These are phyloP conservation scores for Protonibea diacanthus DNA, from an alignment of 2,797 vertebrate genomes.

Conservation along the genomic window DNA sequence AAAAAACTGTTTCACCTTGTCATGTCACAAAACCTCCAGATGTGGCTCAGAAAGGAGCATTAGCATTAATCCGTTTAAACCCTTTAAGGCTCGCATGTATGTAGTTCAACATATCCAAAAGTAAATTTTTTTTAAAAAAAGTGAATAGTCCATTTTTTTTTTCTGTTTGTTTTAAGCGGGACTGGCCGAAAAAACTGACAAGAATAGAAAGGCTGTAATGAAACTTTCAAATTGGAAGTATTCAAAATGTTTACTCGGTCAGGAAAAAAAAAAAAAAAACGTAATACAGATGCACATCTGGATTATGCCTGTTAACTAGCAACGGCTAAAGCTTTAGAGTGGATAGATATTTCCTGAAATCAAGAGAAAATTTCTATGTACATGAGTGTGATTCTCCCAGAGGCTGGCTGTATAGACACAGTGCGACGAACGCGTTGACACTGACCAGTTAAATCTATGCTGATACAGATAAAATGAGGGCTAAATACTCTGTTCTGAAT, in stretches of 20 bases:
- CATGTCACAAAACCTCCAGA: slow-evolving; percentile 17
- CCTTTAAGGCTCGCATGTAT: not conserved
- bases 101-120: not conserved
- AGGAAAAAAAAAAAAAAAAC: slow-evolving; percentile 25
- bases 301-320: slow-evolving; percentile 28
- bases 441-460: slow-evolving; percentile 6
- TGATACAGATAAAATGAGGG: slow-evolving; percentile 17
- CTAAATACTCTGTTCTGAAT: slow-evolving; percentile 26
- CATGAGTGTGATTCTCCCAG: slow-evolving; percentile 18
- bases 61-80: not conserved
- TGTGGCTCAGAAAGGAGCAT: slow-evolving; percentile 13
- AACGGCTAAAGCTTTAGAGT: slow-evolving; percentile 29
- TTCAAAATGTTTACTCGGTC: slow-evolving; percentile 24
- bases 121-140: not conserved
- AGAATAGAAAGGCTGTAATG: slow-evolving; percentile 22
- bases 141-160: not conserved
- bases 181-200: slow-evolving; percentile 12
- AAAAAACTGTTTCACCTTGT: slow-evolving; percentile 14
- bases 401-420: slow-evolving; percentile 28
- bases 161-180: slow-evolving; percentile 18
- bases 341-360: slow-evolving; percentile 33
- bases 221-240: slow-evolving; percentile 40
- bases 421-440: slow-evolving; percentile 16
- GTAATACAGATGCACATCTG: slow-evolving; percentile 42
- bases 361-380: slow-evolving; percentile 22